Evolutionary conservation across 2,888 invertebrate species (phyloP).

Genomic region (Parascotia fuliginaria): DNA sequence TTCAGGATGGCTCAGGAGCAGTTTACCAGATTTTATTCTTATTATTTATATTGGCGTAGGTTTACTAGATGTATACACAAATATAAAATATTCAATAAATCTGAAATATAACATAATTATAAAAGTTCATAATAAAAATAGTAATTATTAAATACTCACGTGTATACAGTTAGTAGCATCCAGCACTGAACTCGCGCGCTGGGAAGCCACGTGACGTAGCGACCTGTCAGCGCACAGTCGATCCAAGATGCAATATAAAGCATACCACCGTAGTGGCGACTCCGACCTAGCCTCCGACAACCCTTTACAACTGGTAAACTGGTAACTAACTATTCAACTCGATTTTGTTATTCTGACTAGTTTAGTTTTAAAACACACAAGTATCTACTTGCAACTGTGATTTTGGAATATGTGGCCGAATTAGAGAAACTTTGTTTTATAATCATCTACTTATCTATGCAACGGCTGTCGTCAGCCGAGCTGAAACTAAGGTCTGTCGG

Average conservation of each 20-base stretch:
- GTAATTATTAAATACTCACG: constrained; percentile 78
- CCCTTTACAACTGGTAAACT: constrained; percentile 64
- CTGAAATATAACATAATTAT: neutral
- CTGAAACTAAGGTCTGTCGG: constrained; percentile 67
- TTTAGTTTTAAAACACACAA: constrained; percentile 44
- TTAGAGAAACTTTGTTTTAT: constrained; percentile 44
- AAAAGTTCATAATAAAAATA: neutral
- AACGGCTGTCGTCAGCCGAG: constrained; percentile 83
- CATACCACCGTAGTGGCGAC: constrained; percentile 83
- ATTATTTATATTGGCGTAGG: too few species aligned
- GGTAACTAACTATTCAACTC: constrained; percentile 75
- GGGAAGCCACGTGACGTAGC: constrained; percentile 87
- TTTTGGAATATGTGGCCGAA: constrained; percentile 54
- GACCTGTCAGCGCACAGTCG: constrained; percentile 86
- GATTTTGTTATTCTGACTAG: constrained; percentile 73
- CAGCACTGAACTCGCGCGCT: constrained; percentile 87
- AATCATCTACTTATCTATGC: constrained; percentile 81
- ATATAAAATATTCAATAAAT: neutral
- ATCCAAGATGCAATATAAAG: constrained; percentile 84
- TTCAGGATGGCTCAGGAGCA: neutral
- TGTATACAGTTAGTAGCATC: constrained; percentile 90
- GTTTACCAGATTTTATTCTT: too few species aligned
- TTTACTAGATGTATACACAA: too few species aligned
- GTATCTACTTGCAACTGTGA: constrained; percentile 31
- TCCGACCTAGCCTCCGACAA: constrained; percentile 59